Base-by-base conservation (phyloP, 2,797 vertebrate species). In the Enteromius radiatus region DNA sequence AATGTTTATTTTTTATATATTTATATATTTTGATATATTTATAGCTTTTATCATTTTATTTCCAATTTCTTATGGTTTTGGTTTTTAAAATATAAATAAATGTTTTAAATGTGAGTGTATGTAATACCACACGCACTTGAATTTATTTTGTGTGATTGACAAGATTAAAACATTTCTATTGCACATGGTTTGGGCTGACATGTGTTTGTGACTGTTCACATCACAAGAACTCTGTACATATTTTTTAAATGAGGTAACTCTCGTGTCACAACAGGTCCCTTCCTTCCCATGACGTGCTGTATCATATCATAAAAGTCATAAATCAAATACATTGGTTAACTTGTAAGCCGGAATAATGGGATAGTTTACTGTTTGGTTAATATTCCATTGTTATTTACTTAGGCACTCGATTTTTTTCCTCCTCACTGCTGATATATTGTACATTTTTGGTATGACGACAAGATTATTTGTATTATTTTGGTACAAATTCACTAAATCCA, bases 11-110 rank as follows among this genome's bases (percentile, higher is more conserved):
- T 12, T 36, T n/a, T 78, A 45, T 45, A 76, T 71, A 80, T 71
- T 26, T 80, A 49, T 63, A 36, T 49, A 26, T 81, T 21, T 49
- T 61, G 4, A 47, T 26, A 14, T 73, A 81, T 73, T 38, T 80
- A 49, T 71, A 23, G 12, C 54, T 71, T 63, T 56, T 28, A 43
- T 9, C 5, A 63, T 80, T 43, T 33, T 45, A 7, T 79, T n/a
- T 43, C 33, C 3, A 47, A 67, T 67, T 41, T 67, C 4, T 45
- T 3, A n/a, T n/a, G 26, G 11, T 23, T 64, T 41, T 54, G 19
- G 5, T 12, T 61, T 17, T 15, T 49, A 26, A 7, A 49, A 5
- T 31, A 31, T 31, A 31, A 31, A 31, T 31, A 31, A 31, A 19
- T 7, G 14, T 21, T 17, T 17, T 71, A 17, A 61, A 71, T 15